Evolutionary conservation across 2,888 invertebrate genomes (phyloP).

Genomic region (Ectemnius lituratus): DNA sequence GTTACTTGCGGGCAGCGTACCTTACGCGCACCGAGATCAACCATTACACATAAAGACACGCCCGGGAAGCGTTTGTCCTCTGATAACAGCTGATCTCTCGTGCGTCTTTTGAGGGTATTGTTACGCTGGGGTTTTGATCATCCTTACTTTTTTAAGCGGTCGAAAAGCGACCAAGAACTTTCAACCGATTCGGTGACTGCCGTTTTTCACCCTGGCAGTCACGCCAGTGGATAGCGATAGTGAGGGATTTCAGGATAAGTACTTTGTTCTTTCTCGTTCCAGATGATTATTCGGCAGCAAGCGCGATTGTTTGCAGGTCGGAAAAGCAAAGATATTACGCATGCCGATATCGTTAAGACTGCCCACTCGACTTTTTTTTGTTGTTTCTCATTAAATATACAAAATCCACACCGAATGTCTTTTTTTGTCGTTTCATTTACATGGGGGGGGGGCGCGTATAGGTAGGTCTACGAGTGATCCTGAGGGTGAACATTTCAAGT

Average conservation of each 20-base stretch:
- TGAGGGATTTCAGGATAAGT: no score
- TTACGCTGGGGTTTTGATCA: background rate
- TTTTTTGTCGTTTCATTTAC: slow-evolving; percentile 28
- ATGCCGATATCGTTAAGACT: slow-evolving; percentile 67
- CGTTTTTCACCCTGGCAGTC: no score
- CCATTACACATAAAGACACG: background rate
- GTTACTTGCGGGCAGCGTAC: slow-evolving; percentile 19
- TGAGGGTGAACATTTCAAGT: slow-evolving; percentile 33
- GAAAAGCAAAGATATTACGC: slow-evolving; percentile 8
- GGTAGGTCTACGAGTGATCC: slow-evolving; percentile 35
- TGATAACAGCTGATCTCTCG: background rate
- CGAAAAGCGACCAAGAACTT: slow-evolving; percentile 7
- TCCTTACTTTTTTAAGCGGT: slow-evolving; percentile 6
- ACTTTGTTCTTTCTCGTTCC: no score
- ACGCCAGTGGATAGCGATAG: no score
- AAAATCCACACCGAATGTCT: slow-evolving; percentile 58
- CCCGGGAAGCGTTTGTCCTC: background rate
- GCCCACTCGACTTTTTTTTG: slow-evolving; percentile 56
- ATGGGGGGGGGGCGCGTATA: background rate
- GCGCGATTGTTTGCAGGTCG: no score
- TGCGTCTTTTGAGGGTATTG: background rate
- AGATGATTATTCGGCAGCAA: no score
- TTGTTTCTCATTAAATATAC: slow-evolving; percentile 48
- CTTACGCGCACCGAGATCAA: background rate
- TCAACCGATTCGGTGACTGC: slow-evolving; percentile 1